Evolutionary conservation across 1,140 invertebrate species (phyloP).

Genomic region (Dendrolimus kikuchii): DNA sequence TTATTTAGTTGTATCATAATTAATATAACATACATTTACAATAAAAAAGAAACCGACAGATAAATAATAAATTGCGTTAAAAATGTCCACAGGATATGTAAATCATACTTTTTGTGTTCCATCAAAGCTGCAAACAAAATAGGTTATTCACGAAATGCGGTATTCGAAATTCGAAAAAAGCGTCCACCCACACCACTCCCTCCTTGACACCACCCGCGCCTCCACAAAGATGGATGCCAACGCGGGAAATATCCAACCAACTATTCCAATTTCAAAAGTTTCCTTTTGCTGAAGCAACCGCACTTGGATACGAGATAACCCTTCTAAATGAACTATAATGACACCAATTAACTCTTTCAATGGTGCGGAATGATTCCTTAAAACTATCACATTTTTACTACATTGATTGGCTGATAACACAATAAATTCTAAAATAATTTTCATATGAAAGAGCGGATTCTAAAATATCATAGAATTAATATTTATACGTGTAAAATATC

Average conservation of each 20-base stretch:
- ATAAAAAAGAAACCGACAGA: background rate
- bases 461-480: too few relatives aligned
- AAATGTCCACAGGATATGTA: conserved; percentile 4
- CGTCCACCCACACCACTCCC: conserved; percentile 23
- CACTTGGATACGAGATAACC: conserved; percentile 25
- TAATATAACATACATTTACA: background rate
- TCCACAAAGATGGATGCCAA: conserved; percentile 49
- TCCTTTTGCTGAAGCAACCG: conserved; percentile 44
- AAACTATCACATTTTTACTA: too few relatives aligned
- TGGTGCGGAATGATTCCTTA: too few relatives aligned
- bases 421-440: too few relatives aligned
- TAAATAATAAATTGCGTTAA: conserved; percentile 1
- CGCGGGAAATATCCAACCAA: conserved; percentile 50
- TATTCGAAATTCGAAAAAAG: conserved; percentile 43
- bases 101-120: conserved; percentile 11
- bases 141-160: conserved; percentile 37
- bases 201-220: conserved; percentile 22
- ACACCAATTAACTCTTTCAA: background rate
- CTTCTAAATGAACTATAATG: conserved; percentile 18
- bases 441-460: too few relatives aligned
- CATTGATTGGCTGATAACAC: too few relatives aligned
- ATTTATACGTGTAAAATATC: too few relatives aligned
- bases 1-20: too few relatives aligned
- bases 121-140: conserved; percentile 25
- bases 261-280: conserved; percentile 66